A percentile compares a stretch with the other conserved stretches of the same genome.
Conservation (phyloP, 2,797 vertebrate genomes). For the Alcedo quadribrachys region DNA sequence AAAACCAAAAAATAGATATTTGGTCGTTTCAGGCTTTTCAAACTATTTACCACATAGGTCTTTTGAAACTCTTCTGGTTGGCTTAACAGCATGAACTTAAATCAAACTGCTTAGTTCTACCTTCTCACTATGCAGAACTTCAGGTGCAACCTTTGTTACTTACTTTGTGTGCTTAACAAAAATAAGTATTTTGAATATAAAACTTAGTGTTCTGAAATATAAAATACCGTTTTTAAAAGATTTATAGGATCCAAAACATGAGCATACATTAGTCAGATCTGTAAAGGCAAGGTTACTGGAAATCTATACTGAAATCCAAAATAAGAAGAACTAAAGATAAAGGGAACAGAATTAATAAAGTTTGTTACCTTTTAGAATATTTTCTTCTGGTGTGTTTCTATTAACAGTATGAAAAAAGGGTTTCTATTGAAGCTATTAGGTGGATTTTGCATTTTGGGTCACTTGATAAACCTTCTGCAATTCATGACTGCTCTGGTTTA, state of each 20-base stretch:
- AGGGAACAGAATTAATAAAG: neutral
- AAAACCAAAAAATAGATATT: neutral
- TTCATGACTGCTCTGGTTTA: neutral
- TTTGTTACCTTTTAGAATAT: neutral
- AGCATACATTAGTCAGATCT: neutral
- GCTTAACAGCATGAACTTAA: neutral
- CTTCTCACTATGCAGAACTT: neutral
- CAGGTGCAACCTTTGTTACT: neutral
- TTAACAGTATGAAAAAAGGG: neutral
- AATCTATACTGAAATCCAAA: neutral
- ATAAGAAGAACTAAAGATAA: neutral
- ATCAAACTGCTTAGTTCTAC: neutral
- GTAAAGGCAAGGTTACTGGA: neutral
- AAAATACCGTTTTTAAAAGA: neutral
- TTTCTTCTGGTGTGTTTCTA: neutral
- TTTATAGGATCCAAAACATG: neutral
- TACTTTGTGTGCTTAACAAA: neutral
- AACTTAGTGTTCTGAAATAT: neutral
- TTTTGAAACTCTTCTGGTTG: neutral
- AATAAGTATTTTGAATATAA: neutral
- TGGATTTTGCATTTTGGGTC: neutral
- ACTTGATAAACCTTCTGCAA: neutral
- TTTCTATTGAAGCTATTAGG: neutral
- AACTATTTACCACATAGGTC: neutral
- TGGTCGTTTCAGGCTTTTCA: constrained; percentile 14